These are phyloP conservation scores for Forficula auricularia DNA, from an alignment of 1,140 invertebrate genomes.

Conservation along the genomic window DNA sequence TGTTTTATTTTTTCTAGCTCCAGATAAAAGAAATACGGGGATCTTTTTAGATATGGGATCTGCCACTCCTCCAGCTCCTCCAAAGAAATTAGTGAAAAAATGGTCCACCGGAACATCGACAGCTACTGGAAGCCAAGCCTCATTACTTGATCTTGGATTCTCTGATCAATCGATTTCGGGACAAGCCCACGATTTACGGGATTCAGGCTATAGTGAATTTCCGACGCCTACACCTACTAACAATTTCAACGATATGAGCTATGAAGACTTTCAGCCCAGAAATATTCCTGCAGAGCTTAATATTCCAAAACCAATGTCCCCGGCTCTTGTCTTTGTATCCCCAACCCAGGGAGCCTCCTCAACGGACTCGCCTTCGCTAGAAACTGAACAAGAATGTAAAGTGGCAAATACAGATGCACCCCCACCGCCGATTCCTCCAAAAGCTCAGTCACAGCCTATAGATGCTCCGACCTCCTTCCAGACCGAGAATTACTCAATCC, in stretches of 20 bases:
- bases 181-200: slow-evolving; percentile 28
- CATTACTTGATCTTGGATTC: slow-evolving; percentile 26
- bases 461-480: not conserved
- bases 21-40: slow-evolving; percentile 33
- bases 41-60: slow-evolving; percentile 16
- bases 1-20: slow-evolving; percentile 25
- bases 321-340: slow-evolving; percentile 7
- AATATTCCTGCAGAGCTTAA: slow-evolving; percentile 23
- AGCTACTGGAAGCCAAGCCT: slow-evolving; percentile 20
- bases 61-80: slow-evolving; percentile 36
- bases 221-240: slow-evolving; percentile 31
- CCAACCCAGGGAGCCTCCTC: slow-evolving; percentile 7
- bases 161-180: slow-evolving; percentile 18
- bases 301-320: slow-evolving; percentile 13
- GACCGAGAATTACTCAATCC: slow-evolving; percentile 34
- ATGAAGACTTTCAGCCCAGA: slow-evolving; percentile 36
- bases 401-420: slow-evolving; percentile 16
- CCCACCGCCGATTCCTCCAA: slow-evolving; percentile 38
- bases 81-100: slow-evolving; percentile 37
- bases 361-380: slow-evolving; percentile 16
- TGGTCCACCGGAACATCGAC: slow-evolving; percentile 21
- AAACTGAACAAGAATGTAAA: no score
- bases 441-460: slow-evolving; percentile 18
- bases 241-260: slow-evolving; percentile 35
- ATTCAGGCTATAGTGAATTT: slow-evolving; percentile 30